Conservation (phyloP, 1,140 invertebrate species). For the Drosophila kikkawai region DNA sequence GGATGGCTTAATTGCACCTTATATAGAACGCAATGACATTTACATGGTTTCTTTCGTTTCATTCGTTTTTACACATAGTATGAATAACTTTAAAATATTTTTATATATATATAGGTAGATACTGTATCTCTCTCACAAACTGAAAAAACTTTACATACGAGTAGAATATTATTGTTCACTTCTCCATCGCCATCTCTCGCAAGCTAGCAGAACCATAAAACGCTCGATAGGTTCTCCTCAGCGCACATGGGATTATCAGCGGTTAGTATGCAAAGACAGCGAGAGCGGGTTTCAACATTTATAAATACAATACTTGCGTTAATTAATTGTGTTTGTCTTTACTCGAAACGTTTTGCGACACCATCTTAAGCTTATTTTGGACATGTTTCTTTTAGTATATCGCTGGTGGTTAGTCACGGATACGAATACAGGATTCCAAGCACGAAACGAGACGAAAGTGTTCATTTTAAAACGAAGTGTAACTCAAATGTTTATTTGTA, state of each 20-base stretch:
- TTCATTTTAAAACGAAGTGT: conserved; percentile 37
- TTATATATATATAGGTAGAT: conserved; percentile 53
- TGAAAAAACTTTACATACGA: conserved; percentile 72
- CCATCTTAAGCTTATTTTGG: conserved; percentile 40
- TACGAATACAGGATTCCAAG: conserved; percentile 34
- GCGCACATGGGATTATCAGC: conserved; percentile 3
- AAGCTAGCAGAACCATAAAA: conserved; percentile 9
- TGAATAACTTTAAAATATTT: conserved; percentile 76
- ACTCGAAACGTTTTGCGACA: conserved; percentile 48
- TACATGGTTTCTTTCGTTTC: conserved; percentile 67
- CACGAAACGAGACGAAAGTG: conserved; percentile 52
- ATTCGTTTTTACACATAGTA: conserved; percentile 53
- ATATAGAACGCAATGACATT: conserved; percentile 79
- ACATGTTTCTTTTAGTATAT: conserved; percentile 14
- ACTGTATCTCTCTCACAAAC: conserved; percentile 58
- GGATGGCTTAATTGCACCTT: conserved; percentile 82
- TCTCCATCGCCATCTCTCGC: conserved; percentile 1
- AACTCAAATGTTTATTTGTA: conserved; percentile 77
- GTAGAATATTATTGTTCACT: conserved; percentile 74
- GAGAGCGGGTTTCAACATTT: conserved; percentile 58
- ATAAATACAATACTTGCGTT: conserved; percentile 76
- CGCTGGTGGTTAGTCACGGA: conserved; percentile 57
- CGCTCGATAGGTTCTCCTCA: conserved; percentile 6
- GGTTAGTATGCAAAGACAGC: conserved; percentile 48
- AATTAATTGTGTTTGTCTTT: conserved; percentile 42